Conservation (phyloP, 2,113 vertebrate species). For the Pantherophis guttatus region DNA sequence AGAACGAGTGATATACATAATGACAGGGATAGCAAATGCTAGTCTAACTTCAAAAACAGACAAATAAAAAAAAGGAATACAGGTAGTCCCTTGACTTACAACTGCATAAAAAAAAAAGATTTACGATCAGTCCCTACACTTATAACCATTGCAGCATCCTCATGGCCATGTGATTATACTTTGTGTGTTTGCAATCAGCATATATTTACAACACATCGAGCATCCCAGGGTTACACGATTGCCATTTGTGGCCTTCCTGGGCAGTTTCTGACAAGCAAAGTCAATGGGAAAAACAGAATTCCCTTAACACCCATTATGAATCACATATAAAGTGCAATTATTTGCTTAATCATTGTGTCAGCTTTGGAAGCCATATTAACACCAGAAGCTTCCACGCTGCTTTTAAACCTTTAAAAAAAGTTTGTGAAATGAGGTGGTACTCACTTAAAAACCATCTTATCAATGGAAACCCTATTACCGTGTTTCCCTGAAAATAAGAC, state of each 20-base stretch:
- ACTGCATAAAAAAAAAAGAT: background rate
- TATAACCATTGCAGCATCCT: background rate
- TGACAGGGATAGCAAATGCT: background rate
- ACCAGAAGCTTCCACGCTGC: no score
- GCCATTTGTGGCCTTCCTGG: background rate
- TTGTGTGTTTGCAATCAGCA: background rate
- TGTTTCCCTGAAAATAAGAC: no score
- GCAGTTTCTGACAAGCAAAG: background rate
- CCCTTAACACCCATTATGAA: background rate
- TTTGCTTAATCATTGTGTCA: background rate
- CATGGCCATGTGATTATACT: background rate
- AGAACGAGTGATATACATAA: background rate
- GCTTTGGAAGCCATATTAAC: no score
- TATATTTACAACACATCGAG: background rate
- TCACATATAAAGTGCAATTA: background rate
- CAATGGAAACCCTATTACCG: background rate
- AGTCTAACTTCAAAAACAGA: background rate
- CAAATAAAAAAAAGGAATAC: background rate
- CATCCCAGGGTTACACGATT: background rate
- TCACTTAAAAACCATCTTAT: background rate
- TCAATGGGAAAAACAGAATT: background rate
- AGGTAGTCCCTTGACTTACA: background rate
- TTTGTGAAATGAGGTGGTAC: background rate
- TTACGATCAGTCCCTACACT: background rate
- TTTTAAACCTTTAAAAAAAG: background rate